Evolutionary conservation across 2,888 invertebrate genomes (phyloP).

Genomic region (Dinocampus coccinellae): DNA sequence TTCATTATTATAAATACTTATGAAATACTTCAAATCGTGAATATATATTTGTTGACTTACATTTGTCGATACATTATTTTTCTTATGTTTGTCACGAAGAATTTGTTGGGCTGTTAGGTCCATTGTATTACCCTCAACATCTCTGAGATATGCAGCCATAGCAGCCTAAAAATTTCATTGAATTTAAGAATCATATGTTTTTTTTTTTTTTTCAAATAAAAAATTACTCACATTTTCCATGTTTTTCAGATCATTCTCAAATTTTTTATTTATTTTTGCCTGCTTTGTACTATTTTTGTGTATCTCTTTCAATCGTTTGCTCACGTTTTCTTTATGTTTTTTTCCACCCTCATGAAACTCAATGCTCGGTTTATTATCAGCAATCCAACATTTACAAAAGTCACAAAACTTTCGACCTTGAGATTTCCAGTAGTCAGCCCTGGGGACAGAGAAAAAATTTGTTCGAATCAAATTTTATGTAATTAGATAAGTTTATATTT

Average conservation of each 20-base stretch:
- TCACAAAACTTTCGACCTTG: slow-evolving; percentile 96
- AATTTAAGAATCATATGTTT: not conserved
- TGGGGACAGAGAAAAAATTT: slow-evolving; percentile 62
- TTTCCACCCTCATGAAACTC: slow-evolving; percentile 96
- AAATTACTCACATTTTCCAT: slow-evolving; percentile 80
- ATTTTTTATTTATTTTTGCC: slow-evolving; percentile 81
- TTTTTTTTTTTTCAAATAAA: not conserved
- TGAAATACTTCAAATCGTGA: not conserved
- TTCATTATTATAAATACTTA: not conserved
- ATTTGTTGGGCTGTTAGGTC: slow-evolving; percentile 70
- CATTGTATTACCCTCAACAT: slow-evolving; percentile 75
- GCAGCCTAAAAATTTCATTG: slow-evolving; percentile 76
- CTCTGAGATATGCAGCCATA: slow-evolving; percentile 87
- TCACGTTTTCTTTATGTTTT: slow-evolving; percentile 92
- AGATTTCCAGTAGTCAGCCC: slow-evolving; percentile 98
- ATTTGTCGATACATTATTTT: slow-evolving; percentile 38
- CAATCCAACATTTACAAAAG: slow-evolving; percentile 98
- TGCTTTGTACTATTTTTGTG: slow-evolving; percentile 86
- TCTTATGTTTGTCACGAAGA: slow-evolving; percentile 57
- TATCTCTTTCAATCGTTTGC: slow-evolving; percentile 86
- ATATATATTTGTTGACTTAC: slow-evolving; percentile 39
- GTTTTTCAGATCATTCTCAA: slow-evolving; percentile 83
- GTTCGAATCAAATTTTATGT: too few relatives aligned
- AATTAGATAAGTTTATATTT: too few relatives aligned
- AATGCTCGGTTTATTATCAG: slow-evolving; percentile 96